These are phyloP conservation scores for Stomatorhinus walkeri DNA, from an alignment of 2,797 vertebrate genomes.

Conservation along the genomic window DNA sequence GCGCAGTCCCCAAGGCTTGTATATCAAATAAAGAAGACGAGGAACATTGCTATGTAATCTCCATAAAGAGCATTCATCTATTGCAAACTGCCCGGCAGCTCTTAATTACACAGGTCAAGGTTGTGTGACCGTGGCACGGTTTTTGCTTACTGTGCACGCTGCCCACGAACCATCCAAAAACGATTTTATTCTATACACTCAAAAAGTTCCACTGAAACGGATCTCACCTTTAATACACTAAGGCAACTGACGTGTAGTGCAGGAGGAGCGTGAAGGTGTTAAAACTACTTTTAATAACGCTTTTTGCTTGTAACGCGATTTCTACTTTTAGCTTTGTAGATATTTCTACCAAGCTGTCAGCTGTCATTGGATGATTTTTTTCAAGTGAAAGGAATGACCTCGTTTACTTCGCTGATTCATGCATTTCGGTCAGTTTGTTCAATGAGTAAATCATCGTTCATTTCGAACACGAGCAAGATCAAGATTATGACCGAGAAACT, in stretches of 20 bases:
- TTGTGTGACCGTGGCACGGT: conserved; percentile 33
- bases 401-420: neutral
- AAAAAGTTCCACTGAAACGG: conserved; percentile 35
- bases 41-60: neutral
- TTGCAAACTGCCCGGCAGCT: conserved; percentile 31
- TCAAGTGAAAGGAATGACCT: neutral
- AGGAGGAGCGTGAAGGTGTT: conserved; percentile 28
- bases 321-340: neutral
- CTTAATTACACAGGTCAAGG: conserved; percentile 49
- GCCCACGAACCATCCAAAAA: conserved; percentile 35
- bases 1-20: neutral
- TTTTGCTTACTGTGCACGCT: conserved; percentile 46
- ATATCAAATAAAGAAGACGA: neutral
- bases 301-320: neutral
- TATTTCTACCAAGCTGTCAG: neutral
- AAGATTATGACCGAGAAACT: neutral
- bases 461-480: neutral
- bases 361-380: neutral
- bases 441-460: neutral
- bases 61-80: conserved; percentile 38
- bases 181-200: conserved; percentile 35
- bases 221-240: neutral
- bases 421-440: neutral
- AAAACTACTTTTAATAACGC: neutral
- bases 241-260: conserved; percentile 31